Conservation (phyloP, 1,140 invertebrate genomes). For the Asobara japonica region DNA sequence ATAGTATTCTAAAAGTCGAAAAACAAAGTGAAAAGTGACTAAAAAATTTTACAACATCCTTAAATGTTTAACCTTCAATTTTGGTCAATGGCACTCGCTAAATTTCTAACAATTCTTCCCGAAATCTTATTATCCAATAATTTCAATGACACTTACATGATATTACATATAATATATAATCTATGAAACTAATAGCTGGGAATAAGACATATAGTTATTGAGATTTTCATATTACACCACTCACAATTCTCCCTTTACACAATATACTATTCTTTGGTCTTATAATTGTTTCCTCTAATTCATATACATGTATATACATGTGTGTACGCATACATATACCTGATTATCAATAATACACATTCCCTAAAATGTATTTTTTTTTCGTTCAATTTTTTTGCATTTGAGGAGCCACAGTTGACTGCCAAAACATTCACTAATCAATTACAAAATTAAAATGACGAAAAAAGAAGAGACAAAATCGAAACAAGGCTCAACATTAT, state of each 20-base stretch:
- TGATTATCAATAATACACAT: slow-evolving; percentile 5
- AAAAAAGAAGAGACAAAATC: neutral
- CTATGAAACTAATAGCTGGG: slow-evolving; percentile 5
- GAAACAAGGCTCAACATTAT: too few relatives aligned
- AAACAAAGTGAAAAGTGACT: too few relatives aligned
- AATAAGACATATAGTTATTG: slow-evolving; percentile 11
- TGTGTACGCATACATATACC: slow-evolving; percentile 26
- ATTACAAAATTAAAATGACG: too few relatives aligned
- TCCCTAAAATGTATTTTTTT: slow-evolving; percentile 23
- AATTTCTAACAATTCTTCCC: slow-evolving; percentile 2
- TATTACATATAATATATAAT: slow-evolving; percentile 5
- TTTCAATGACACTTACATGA: slow-evolving; percentile 1
- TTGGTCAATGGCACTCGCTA: slow-evolving; percentile 19
- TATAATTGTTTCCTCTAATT: slow-evolving; percentile 43
- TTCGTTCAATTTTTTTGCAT: slow-evolving; percentile 6
- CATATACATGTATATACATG: slow-evolving; percentile 19
- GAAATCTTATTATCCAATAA: neutral
- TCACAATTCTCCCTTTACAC: slow-evolving; percentile 39
- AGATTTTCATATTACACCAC: neutral
- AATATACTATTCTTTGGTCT: slow-evolving; percentile 56
- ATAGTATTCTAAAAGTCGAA: too few relatives aligned
- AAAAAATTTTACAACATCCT: too few relatives aligned
- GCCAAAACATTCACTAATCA: neutral
- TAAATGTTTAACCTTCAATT: neutral
- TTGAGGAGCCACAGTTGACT: slow-evolving; percentile 9